These are phyloP conservation scores for Channa maculata DNA, from an alignment of 2,113 vertebrate genomes.

Conservation along the genomic window DNA sequence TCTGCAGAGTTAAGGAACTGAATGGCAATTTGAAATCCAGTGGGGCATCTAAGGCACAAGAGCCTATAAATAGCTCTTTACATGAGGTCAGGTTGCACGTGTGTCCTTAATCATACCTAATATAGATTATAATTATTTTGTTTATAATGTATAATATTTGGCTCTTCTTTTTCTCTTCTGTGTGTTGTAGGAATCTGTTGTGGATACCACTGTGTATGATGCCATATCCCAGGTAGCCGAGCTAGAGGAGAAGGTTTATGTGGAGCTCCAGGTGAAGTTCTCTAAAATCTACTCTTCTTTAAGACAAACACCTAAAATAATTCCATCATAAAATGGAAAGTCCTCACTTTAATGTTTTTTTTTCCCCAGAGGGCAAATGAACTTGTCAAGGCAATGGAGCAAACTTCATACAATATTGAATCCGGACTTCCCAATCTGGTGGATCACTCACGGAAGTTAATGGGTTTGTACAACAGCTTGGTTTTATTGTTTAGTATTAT, in stretches of 20 bases:
- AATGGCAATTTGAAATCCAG: constrained; percentile 61
- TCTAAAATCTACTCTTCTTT: neutral
- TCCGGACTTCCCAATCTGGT: constrained; percentile 56
- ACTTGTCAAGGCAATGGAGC: constrained; percentile 65
- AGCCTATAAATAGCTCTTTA: constrained; percentile 59
- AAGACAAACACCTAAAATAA: too few species aligned
- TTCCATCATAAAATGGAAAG: too few species aligned
- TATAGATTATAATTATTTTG: neutral
- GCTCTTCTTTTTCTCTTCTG: neutral
- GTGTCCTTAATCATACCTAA: neutral
- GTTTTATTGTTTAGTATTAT: neutral
- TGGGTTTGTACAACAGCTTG: constrained; percentile 67
- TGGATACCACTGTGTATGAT: constrained; percentile 63
- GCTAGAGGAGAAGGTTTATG: constrained; percentile 73
- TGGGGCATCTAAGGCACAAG: constrained; percentile 39
- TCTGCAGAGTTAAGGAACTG: constrained; percentile 82
- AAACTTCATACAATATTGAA: constrained; percentile 65
- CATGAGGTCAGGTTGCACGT: constrained; percentile 71
- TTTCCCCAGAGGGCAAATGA: constrained; percentile 56
- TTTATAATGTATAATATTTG: neutral
- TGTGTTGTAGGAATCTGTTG: constrained; percentile 68
- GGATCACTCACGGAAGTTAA: constrained; percentile 44
- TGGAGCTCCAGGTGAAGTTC: constrained; percentile 71
- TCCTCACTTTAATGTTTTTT: neutral
- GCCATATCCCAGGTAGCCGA: constrained; percentile 73